These are phyloP conservation scores for Cryptotis parvus DNA, from an alignment of 2,113 vertebrate genomes.

Conservation along the genomic window DNA sequence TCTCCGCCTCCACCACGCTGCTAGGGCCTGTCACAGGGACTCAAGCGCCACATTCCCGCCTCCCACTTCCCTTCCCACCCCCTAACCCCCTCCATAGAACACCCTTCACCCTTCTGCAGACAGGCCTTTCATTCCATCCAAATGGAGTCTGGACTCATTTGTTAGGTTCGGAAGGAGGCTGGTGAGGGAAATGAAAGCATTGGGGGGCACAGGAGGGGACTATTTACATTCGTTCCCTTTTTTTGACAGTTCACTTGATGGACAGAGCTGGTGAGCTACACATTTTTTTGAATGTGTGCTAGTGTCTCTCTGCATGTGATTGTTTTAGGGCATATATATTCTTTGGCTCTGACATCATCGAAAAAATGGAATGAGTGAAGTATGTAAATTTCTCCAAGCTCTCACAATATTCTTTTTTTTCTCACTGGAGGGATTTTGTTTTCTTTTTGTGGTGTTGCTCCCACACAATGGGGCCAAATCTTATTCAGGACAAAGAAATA, in stretches of 20 bases:
- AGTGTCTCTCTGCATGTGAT: neutral
- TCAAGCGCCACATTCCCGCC: slow-evolving; percentile 75
- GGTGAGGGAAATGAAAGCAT: slow-evolving; percentile 60
- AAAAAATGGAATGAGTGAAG: slow-evolving; percentile 86
- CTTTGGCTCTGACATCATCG: slow-evolving; percentile 88
- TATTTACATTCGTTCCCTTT: slow-evolving; percentile 88
- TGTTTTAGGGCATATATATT: slow-evolving; percentile 85
- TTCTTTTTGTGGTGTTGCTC: slow-evolving; percentile 90
- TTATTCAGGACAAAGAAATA: slow-evolving; percentile 90
- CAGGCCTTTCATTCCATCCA: slow-evolving; percentile 81
- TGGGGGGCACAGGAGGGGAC: slow-evolving; percentile 21
- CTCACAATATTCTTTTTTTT: slow-evolving; percentile 89
- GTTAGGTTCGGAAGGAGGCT: slow-evolving; percentile 70
- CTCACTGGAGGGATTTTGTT: slow-evolving; percentile 88
- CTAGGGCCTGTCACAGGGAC: slow-evolving; percentile 82
- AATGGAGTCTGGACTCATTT: slow-evolving; percentile 86
- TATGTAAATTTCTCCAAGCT: slow-evolving; percentile 87
- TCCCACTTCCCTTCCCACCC: slow-evolving; percentile 62
- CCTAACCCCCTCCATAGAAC: slow-evolving; percentile 75
- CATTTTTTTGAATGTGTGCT: slow-evolving; percentile 46
- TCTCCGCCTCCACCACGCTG: slow-evolving; percentile 79
- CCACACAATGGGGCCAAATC: slow-evolving; percentile 93
- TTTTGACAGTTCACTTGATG: slow-evolving; percentile 83
- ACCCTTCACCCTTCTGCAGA: slow-evolving; percentile 81
- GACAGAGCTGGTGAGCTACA: slow-evolving; percentile 83